Base-by-base conservation (phyloP, 2,888 invertebrate genomes). In the Euplagia quadripunctaria region DNA sequence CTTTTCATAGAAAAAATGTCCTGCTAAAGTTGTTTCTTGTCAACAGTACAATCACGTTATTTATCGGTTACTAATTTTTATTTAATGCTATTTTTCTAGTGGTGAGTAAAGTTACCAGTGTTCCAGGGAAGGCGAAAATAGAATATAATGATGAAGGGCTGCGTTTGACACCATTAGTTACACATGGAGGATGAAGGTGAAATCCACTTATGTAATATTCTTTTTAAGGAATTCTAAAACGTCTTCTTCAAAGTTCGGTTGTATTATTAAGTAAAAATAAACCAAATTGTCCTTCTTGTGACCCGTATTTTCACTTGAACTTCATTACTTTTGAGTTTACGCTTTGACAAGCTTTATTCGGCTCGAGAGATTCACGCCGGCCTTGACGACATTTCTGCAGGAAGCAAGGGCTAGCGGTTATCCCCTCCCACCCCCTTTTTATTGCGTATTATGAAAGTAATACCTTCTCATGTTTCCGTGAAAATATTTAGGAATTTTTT, bases 321-420 rank as follows among this genome's bases (percentile, higher is more conserved):
- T 70, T 64, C 51, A 64, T 52, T 70, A 70, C 64, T 64, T 64
- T 64, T 64, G 64, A 64, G 64, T 70, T 70, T n/a, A n/a, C 52
- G 70, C 64, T 42, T 49, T 70, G 63, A 42, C n/a, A 70, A 42
- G 51, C 52, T 31, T 49, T 46, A 31, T 52, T 51, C 49, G 64
- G 49, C 61, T 16, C 41, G 5, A 63, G 31, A 41, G 31, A 31
- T 49, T 14, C 41, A 12, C 51, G 61, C n/a, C 14, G 17, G 63
- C 70, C 64, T 70, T 51, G 42, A 20, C 6, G 55, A 51, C 49
- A 31, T 63, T 64, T 49, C 51, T 31, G 12, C 31, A 51, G 42
- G 51, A 46, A 17, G 51, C 41, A 42, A 63, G 41, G 17, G 20
- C 16, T 16, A 7, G 41, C 43, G 58, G 14, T 43, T 58, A 42